Conservation (phyloP, 2,113 vertebrate genomes). For the Tenrec ecaudatus region DNA sequence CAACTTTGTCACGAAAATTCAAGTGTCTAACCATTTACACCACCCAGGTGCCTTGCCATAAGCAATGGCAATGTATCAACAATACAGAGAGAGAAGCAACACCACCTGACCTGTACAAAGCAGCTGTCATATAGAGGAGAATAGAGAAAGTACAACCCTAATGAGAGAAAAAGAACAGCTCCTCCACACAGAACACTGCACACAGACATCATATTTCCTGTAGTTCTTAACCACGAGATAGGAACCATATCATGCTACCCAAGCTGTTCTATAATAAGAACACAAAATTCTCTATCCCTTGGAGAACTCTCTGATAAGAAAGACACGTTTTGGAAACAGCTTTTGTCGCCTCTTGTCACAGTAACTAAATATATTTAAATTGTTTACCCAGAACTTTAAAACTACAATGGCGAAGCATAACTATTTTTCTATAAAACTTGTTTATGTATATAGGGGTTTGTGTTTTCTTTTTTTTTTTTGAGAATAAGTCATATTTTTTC, state of each 20-base stretch:
- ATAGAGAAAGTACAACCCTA: not conserved
- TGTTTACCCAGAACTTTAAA: constrained; percentile 35
- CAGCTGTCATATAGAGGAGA: not conserved
- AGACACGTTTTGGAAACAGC: not conserved
- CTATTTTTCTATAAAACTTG: not conserved
- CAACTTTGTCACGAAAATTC: not conserved
- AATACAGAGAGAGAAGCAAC: not conserved
- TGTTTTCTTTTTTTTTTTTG: not conserved
- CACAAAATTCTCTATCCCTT: constrained; percentile 31
- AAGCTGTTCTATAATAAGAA: not conserved
- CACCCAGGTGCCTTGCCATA: not conserved
- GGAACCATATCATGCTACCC: not conserved
- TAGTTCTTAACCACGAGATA: not conserved
- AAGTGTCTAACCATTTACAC: not conserved
- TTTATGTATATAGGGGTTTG: not conserved
- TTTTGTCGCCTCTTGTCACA: not conserved
- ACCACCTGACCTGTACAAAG: not conserved
- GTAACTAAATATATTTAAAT: constrained; percentile 22
- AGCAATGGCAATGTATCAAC: constrained; percentile 22
- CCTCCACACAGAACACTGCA: not conserved
- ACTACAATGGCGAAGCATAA: constrained; percentile 13
- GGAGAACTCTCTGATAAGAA: not conserved
- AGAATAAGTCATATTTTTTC: constrained; percentile 43
- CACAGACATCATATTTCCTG: constrained; percentile 7
- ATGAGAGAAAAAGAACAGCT: not conserved